Conservation (phyloP, 1,140 invertebrate genomes). For the Heliconius hermathena region DNA sequence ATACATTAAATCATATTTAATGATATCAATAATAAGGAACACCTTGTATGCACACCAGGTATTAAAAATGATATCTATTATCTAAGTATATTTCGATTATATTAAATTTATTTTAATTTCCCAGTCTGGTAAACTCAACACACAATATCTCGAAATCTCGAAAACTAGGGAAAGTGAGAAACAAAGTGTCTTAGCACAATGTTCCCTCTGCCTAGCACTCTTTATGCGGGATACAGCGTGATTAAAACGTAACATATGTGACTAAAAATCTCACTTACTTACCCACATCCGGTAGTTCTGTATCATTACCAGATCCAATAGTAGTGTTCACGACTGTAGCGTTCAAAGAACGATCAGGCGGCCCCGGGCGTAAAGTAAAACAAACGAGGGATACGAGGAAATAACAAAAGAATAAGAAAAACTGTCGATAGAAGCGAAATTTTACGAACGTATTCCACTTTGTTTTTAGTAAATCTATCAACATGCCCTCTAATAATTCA, state of each 20-base stretch:
- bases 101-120: too few species aligned
- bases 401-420: conserved; percentile 94
- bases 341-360: conserved; percentile 73
- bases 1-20: too few species aligned
- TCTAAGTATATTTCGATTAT: too few species aligned
- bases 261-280: conserved; percentile 34
- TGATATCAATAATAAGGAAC: too few species aligned
- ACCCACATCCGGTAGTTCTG: conserved; percentile 62
- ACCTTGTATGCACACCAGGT: too few species aligned
- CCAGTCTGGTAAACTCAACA: too few species aligned
- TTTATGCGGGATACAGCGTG: too few species aligned
- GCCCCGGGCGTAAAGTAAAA: conserved; percentile 93
- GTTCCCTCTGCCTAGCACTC: too few species aligned
- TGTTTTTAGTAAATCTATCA: conserved; percentile 96
- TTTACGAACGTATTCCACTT: conserved; percentile 99
- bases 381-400: conserved; percentile 93
- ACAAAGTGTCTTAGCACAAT: too few species aligned
- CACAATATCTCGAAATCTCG: too few species aligned
- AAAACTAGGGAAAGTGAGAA: too few species aligned
- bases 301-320: conserved; percentile 52
- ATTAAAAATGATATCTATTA: too few species aligned
- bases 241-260: background rate
- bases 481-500: conserved; percentile 96
- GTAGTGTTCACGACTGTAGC: conserved; percentile 62
- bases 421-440: conserved; percentile 96